Evolutionary conservation across 2,113 vertebrate genomes (phyloP).

Genomic region (Danionella cerebrum): DNA sequence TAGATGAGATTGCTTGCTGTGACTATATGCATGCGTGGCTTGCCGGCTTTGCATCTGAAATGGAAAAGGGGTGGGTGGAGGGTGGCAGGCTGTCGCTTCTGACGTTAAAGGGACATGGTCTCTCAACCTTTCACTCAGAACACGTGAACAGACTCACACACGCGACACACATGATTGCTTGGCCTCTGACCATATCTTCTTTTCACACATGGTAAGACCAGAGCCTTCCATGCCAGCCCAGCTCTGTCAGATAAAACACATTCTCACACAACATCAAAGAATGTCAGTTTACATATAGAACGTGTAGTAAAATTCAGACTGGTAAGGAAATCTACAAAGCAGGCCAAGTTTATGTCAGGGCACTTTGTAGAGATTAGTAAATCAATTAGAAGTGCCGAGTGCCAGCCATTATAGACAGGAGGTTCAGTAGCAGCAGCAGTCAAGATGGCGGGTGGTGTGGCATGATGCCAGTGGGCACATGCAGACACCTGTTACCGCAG

Average conservation of each 20-base stretch:
- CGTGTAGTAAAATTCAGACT: slow-evolving; percentile 3
- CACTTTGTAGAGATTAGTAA: slow-evolving; percentile 40
- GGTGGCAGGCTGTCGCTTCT: slow-evolving; percentile 45
- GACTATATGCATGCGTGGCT: slow-evolving; percentile 70
- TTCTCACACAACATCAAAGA: background rate
- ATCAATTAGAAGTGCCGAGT: slow-evolving; percentile 49
- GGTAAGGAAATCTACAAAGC: slow-evolving; percentile 17
- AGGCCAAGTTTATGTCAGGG: slow-evolving; percentile 18
- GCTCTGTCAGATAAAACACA: slow-evolving; percentile 16
- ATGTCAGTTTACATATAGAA: background rate
- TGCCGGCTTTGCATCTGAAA: slow-evolving; percentile 70
- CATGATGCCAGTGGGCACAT: slow-evolving; percentile 63
- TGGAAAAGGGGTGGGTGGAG: slow-evolving; percentile 52
- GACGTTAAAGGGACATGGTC: slow-evolving; percentile 46
- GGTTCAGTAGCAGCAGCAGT: slow-evolving; percentile 46
- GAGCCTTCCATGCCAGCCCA: background rate
- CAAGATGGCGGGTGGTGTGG: slow-evolving; percentile 59
- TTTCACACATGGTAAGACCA: slow-evolving; percentile 29
- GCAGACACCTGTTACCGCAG: slow-evolving; percentile 66
- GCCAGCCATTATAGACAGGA: slow-evolving; percentile 54
- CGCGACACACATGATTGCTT: slow-evolving; percentile 28
- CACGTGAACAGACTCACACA: background rate
- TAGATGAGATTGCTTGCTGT: slow-evolving; percentile 70
- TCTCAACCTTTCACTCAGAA: slow-evolving; percentile 37
- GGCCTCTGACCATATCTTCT: slow-evolving; percentile 44